phyloP scores from a whole-genome alignment of 2,888 invertebrate genomes.

The Dynastes hyllus region DNA sequence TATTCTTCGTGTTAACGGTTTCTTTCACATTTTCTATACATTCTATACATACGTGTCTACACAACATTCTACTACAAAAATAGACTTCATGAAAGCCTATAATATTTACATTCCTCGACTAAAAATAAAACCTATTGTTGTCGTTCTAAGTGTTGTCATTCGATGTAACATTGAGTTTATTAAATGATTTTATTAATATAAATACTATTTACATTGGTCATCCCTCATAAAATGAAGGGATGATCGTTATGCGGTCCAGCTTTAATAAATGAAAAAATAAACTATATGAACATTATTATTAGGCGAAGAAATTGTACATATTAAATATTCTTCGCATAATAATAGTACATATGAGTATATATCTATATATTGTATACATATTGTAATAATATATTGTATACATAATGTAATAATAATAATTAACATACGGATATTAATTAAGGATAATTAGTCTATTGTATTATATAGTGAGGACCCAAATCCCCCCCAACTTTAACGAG shows the following conservation, averaged over 20 bases:
- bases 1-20: too few relatives aligned
- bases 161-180: conserved; percentile 13
- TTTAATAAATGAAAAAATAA: conserved; percentile 44
- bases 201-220: conserved; percentile 28
- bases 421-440: background rate
- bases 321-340: background rate
- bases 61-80: too few relatives aligned
- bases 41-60: too few relatives aligned
- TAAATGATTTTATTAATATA: conserved; percentile 19
- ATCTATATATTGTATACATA: conserved; percentile 15
- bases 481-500: too few relatives aligned
- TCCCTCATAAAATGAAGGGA: conserved; percentile 11
- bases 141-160: conserved; percentile 9
- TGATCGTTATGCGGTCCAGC: conserved; percentile 51
- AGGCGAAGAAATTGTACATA: background rate
- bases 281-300: conserved; percentile 4
- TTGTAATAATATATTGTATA: background rate
- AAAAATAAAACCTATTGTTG: background rate
- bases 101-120: background rate
- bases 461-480: background rate
- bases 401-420: conserved; percentile 10
- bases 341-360: background rate
- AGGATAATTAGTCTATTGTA: background rate
- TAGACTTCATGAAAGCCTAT: background rate
- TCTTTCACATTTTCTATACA: too few relatives aligned